Base-by-base conservation (phyloP, 2,113 vertebrate species). In the Cololabis saira region DNA sequence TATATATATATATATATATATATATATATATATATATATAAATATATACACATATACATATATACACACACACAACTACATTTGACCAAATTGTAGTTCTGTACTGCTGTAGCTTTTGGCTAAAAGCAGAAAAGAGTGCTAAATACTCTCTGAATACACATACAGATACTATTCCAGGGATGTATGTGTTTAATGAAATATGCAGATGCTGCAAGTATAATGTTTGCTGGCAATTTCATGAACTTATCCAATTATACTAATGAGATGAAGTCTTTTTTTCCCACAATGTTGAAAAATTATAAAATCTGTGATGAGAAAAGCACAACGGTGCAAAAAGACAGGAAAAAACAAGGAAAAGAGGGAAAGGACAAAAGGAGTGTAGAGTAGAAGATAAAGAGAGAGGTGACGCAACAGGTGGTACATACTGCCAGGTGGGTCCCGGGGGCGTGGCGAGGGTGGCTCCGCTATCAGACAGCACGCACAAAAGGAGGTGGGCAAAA, bases 381-480 rank as follows among this genome's bases (percentile, higher is more conserved):
- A 67, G 54, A 53, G 43, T 19, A 15, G 41, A n/a, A 56, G 27
- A 74, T 40, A 63, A 54, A 50, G 47, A 73, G 54, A 60, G 16
- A 67, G 77, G 84, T 81, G 89, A 82, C 70, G 90, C 90, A 89
- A 93, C 92, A 81, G 89, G 89, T 91, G 87, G 91, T 97, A 97
- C 96, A 96, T 97, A 97, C 96, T 94, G 95, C 94, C 87, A 96
- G 95, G 94, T 95, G 94, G 90, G 91, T 94, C 91, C 94, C 94
- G 78, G 94, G 93, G 87, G 92, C 92, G 89, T 91, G 91, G 90
- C 94, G 94, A 85, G 91, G 91, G 90, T 94, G 93, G 94, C 90
- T 95, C 94, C 94, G 94, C 95, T 95, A 93, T 93, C 83, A 88
- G 93, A 93, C 93, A 90, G 92, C 94, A 94, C 92, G 94, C 92